phyloP scores from a whole-genome alignment of 2,888 invertebrate genomes.

The Clitarchus hookeri region DNA sequence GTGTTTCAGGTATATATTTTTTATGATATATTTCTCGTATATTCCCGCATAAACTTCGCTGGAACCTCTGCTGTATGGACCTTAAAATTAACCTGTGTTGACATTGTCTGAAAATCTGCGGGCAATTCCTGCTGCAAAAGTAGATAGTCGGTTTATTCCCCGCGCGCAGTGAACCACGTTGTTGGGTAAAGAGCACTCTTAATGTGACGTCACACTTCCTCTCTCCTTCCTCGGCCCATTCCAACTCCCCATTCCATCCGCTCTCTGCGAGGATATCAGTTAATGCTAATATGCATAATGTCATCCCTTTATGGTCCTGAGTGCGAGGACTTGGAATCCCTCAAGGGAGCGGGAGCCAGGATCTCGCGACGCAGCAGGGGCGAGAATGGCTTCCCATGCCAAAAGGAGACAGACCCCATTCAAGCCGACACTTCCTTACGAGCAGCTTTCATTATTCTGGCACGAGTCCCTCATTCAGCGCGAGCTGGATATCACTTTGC shows the following conservation, averaged over 20 bases:
- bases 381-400: slow-evolving; percentile 18
- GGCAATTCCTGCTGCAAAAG: no score
- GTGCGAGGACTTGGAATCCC: slow-evolving; percentile 17
- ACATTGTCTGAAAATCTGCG: no score
- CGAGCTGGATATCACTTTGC: no score
- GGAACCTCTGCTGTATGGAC: no score
- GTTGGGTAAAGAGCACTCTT: slow-evolving; percentile 23
- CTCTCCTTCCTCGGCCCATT: slow-evolving; percentile 11
- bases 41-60: no score
- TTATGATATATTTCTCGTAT: no score
- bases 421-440: slow-evolving; percentile 15
- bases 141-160: not conserved
- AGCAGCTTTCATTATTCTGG: no score
- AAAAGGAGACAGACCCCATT: not conserved
- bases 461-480: no score
- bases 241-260: not conserved
- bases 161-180: not conserved
- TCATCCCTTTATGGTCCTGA: slow-evolving; percentile 25
- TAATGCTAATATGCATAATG: slow-evolving; percentile 28
- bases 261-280: slow-evolving; percentile 17
- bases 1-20: no score
- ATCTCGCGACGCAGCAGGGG: not conserved
- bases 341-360: not conserved
- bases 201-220: slow-evolving; percentile 23
- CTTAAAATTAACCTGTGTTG: no score